Evolutionary conservation across 2,888 invertebrate species (phyloP), one percentile per base, ranked within the genome.

Genomic region (Strigamia crassipes): DNA sequence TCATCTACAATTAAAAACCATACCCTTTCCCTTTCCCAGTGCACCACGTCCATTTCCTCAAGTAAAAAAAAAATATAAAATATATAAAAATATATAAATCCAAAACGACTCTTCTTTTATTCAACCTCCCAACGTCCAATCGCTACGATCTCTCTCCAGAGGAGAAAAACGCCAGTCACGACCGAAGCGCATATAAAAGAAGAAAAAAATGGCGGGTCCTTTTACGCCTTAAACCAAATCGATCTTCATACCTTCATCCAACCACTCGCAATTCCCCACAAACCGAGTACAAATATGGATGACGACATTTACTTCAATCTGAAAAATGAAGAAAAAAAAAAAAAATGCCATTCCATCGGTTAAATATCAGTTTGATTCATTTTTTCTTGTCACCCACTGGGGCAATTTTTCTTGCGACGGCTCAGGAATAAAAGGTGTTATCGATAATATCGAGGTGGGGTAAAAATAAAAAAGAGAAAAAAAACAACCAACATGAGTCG

Each of bases 171-270:
- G 31, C 73, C 73, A 73, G 31, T 27, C 73, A 73, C 73, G 27
- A n/a, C 31, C 10, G 12, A 61, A n/a, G 6, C 73, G 12, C 27
- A 15, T 15, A 31, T 15, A 31, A 73, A 31, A 73, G 31, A 73
- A n/a, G 31, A n/a, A 73, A 31, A 73, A 73, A 31, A 56, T 56
- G 56, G 27, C 73, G 31, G 31, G 61, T 66, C 61, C n/a, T 66
- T 46, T 66, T 66, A 66, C 73, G 27, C 73, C 73, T 73, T 56
- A 56, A 56, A 56, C 56, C 56, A 31, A 66, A 73, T 73, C 73
- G 73, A 73, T 73, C 73, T 27, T 27, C 27, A 73, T 56, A 56
- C 56, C 9, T 46, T 46, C 56, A 46, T 46, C 46, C 46, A 46
- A 15, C 46, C 15, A 46, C 15, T 46, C 15, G n/a, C 13, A 46